A percentile compares a stretch with the other conserved stretches of the same genome.
phyloP scores from a whole-genome alignment of 2,888 invertebrate genomes.

The Torymus aiolomorphi region DNA sequence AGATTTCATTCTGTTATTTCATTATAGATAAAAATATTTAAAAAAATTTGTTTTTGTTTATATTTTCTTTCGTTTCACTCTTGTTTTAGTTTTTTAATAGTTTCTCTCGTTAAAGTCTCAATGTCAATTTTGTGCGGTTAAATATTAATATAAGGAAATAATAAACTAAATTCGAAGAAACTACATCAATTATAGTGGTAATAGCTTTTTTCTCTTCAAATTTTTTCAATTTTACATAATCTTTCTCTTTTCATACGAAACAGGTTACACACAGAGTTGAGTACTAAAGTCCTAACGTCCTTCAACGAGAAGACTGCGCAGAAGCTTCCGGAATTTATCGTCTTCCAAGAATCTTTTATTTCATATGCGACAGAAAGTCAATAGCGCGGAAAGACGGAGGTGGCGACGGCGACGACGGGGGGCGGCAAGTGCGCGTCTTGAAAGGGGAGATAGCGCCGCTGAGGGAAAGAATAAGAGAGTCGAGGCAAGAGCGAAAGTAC shows the following conservation, averaged over 20 bases:
- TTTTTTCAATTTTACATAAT: no score
- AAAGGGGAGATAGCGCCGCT: background rate
- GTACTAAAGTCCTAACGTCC: constrained; percentile 21
- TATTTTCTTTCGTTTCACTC: no score
- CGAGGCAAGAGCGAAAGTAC: background rate
- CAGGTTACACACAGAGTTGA: background rate
- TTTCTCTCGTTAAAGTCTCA: no score
- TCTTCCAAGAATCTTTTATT: constrained; percentile 46
- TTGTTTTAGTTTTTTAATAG: no score
- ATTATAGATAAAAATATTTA: no score
- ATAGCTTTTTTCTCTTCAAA: no score
- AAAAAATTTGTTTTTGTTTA: no score
- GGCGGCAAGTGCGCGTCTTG: background rate
- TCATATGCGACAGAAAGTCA: constrained; percentile 54
- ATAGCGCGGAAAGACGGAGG: constrained; percentile 25
- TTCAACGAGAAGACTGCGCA: constrained; percentile 30
- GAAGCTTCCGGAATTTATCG: constrained; percentile 41
- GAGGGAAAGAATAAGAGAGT: constrained; percentile 12
- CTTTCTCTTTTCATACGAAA: background rate
- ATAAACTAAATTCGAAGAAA: no score
- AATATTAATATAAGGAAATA: no score
- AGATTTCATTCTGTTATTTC: no score
- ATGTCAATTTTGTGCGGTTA: no score
- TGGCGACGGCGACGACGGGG: background rate
- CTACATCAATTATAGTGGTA: no score